phyloP scores from a whole-genome alignment of 2,797 vertebrate species.

The Hemitrygon akajei region DNA sequence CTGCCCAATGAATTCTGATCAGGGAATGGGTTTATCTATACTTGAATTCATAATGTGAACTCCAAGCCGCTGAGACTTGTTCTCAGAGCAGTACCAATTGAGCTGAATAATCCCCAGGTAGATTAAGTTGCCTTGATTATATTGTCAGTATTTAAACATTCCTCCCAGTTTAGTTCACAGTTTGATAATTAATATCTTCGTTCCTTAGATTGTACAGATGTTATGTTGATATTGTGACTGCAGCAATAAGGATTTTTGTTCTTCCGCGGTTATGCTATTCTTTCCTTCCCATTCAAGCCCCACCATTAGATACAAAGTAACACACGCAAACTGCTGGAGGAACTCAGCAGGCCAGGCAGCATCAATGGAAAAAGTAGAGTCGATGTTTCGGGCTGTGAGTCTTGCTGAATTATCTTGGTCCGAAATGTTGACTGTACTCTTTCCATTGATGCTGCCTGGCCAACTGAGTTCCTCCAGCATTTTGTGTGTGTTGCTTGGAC shows the following conservation, averaged over 20 bases:
- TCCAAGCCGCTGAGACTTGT: neutral
- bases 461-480: too few relatives aligned
- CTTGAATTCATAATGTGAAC: neutral
- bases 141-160: neutral
- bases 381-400: too few relatives aligned
- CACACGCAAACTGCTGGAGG: too few relatives aligned
- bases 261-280: neutral
- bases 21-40: too few relatives aligned
- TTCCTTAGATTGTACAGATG: neutral
- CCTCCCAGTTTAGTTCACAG: neutral
- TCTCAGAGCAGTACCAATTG: neutral
- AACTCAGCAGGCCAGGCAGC: too few relatives aligned
- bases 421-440: too few relatives aligned
- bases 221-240: neutral
- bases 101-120: neutral
- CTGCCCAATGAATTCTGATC: neutral
- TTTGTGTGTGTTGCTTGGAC: too few relatives aligned
- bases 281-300: too few relatives aligned
- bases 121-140: neutral
- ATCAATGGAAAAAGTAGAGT: too few relatives aligned
- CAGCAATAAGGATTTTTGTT: neutral
- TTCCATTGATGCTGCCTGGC: too few relatives aligned
- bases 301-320: neutral
- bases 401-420: too few relatives aligned
- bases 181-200: neutral